These are phyloP conservation scores for Centruroides sculpturatus DNA, from an alignment of 1,140 invertebrate species.

Conservation along the genomic window DNA sequence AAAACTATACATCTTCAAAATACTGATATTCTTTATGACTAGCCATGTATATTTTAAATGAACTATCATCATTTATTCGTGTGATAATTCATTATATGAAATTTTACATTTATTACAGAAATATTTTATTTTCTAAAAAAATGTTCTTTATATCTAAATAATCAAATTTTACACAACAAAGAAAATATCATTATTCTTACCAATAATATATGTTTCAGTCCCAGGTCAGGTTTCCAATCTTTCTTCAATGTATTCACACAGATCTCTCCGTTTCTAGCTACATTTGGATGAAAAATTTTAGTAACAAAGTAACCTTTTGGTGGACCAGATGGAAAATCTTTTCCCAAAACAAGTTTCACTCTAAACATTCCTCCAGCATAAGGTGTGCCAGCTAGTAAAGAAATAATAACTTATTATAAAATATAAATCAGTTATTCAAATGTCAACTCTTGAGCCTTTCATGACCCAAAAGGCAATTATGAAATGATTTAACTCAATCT, in stretches of 20 bases:
- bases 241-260: constrained; percentile 95
- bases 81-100: neutral
- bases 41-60: too few relatives aligned
- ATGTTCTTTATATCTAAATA: neutral
- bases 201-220: constrained; percentile 87
- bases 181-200: constrained; percentile 33
- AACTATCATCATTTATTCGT: neutral
- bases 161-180: neutral
- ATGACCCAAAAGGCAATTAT: too few relatives aligned
- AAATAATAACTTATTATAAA: too few relatives aligned
- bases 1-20: too few relatives aligned
- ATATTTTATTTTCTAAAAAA: neutral
- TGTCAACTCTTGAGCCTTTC: too few relatives aligned
- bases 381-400: constrained; percentile 55
- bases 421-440: too few relatives aligned
- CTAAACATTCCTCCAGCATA: constrained; percentile 70
- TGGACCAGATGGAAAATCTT: constrained; percentile 82
- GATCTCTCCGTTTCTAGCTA: constrained; percentile 84
- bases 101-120: neutral
- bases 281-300: constrained; percentile 96
- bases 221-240: constrained; percentile 91
- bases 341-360: constrained; percentile 77
- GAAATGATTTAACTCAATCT: too few relatives aligned
- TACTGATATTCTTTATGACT: too few relatives aligned
- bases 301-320: constrained; percentile 92